These are phyloP conservation scores for Salarias fasciatus DNA, from an alignment of 2,797 vertebrate genomes.

Conservation along the genomic window DNA sequence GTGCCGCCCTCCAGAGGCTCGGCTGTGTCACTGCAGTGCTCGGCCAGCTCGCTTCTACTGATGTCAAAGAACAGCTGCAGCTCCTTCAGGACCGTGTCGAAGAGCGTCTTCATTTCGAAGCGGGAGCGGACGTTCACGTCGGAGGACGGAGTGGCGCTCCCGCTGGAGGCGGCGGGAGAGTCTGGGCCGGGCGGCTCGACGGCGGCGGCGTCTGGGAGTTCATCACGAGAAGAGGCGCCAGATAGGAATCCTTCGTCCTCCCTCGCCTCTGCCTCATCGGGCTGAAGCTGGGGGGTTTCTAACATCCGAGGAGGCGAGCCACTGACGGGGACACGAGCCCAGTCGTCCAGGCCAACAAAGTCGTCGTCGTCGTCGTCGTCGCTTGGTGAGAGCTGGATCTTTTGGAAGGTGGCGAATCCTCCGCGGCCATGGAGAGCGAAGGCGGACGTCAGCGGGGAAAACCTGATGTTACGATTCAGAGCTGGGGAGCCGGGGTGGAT, in stretches of 20 bases:
- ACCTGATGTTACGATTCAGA: too few relatives aligned
- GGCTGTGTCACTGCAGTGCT: conserved; percentile 37
- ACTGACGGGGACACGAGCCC: conserved; percentile 41
- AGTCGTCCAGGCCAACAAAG: conserved; percentile 41
- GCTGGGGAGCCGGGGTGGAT: too few relatives aligned
- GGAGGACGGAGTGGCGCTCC: conserved; percentile 3
- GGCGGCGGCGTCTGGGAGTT: conserved; percentile 31
- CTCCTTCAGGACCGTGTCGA: conserved; percentile 88
- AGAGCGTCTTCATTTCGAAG: conserved; percentile 86
- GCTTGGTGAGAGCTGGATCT: conserved; percentile 75
- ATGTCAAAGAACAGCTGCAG: conserved; percentile 86
- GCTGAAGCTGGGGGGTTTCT: conserved; percentile 42
- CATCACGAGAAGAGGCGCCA: conserved; percentile 26
- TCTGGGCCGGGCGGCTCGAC: conserved; percentile 1
- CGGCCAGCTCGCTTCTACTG: conserved; percentile 70
- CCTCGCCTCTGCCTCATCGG: conserved; percentile 33
- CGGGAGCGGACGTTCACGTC: conserved; percentile 22
- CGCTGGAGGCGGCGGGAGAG: conserved; percentile 1
- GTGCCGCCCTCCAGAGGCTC: conserved; percentile 37
- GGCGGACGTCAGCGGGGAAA: conserved; percentile 48
- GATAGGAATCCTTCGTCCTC: conserved; percentile 4
- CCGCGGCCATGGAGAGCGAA: conserved; percentile 15
- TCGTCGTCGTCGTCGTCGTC: conserved; percentile 37
- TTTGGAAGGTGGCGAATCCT: conserved; percentile 82
- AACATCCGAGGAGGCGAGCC: conserved; percentile 50